phyloP scores from a whole-genome alignment of 2,113 vertebrate genomes.

The Phalacrocorax carbo region DNA sequence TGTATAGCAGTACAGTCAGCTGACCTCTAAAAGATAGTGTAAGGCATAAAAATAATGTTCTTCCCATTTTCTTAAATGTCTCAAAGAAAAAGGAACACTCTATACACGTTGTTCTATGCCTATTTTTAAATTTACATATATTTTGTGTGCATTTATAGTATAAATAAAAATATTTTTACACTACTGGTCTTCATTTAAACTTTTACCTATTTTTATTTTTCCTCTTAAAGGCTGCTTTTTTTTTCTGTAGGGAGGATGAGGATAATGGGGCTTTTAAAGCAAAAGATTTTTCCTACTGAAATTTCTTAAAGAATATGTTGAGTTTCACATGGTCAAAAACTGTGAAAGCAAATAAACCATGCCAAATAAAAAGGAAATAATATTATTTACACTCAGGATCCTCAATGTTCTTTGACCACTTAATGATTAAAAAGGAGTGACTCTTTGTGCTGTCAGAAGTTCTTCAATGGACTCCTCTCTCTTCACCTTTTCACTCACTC shows the following conservation, averaged over 20 bases:
- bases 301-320: background rate
- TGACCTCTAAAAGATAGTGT: background rate
- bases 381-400: background rate
- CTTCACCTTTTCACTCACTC: background rate
- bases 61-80: background rate
- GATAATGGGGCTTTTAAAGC: background rate
- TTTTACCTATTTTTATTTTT: background rate
- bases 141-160: background rate
- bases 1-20: background rate
- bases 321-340: background rate
- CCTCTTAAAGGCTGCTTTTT: background rate
- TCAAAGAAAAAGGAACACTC: background rate
- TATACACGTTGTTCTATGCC: accelerated
- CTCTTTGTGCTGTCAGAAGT: background rate
- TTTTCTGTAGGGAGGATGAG: background rate
- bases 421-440: background rate
- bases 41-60: background rate
- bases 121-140: background rate
- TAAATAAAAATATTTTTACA: background rate
- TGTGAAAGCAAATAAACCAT: background rate
- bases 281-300: background rate
- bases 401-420: background rate
- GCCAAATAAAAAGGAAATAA: background rate
- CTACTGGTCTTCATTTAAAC: accelerated
- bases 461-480: background rate